phyloP scores from a whole-genome alignment of 2,888 invertebrate species.

The Trisateles emortualis region DNA sequence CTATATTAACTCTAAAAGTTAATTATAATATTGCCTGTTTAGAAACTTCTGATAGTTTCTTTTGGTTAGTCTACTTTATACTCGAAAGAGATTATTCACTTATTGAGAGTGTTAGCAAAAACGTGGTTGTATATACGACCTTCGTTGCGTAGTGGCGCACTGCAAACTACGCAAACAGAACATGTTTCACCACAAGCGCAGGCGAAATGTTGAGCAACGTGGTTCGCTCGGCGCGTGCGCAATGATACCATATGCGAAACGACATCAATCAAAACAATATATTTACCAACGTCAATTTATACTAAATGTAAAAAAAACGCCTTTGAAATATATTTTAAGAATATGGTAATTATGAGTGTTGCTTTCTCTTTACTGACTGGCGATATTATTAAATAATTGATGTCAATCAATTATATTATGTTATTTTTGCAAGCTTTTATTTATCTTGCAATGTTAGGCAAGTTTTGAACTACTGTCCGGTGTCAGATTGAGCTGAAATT shows the following conservation, averaged over 20 bases:
- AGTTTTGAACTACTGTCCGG: too few relatives aligned
- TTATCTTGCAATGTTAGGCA: too few relatives aligned
- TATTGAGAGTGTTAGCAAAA: neutral
- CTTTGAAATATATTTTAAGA: neutral
- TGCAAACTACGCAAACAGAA: conserved; percentile 10
- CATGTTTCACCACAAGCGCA: conserved; percentile 12
- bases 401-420: too few relatives aligned
- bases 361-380: neutral
- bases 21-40: too few relatives aligned
- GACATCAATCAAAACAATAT: conserved; percentile 3
- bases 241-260: neutral
- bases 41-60: too few relatives aligned
- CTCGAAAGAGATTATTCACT: neutral
- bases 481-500: too few relatives aligned
- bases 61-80: too few relatives aligned
- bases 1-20: too few relatives aligned
- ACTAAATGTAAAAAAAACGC: neutral
- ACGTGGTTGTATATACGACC: neutral
- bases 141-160: conserved; percentile 5
- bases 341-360: neutral
- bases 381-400: neutral
- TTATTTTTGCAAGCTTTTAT: too few relatives aligned
- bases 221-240: neutral
- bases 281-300: neutral
- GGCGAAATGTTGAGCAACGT: conserved; percentile 10